phyloP scores from a whole-genome alignment of 2,797 vertebrate species.

The Paguma larvata region DNA sequence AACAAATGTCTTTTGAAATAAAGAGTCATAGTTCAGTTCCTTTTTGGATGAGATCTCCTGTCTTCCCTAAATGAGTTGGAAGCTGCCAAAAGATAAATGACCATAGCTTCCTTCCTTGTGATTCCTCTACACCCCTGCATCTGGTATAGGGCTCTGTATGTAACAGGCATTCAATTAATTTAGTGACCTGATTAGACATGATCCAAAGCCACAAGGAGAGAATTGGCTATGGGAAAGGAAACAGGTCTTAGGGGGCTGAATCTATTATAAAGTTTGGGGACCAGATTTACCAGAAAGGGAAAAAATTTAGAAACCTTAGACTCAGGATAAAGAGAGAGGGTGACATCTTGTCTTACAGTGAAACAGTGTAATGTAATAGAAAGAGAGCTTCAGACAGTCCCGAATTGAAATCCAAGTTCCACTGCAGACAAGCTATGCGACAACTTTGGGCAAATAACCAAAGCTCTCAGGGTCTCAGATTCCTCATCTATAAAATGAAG shows the following conservation, averaged over 20 bases:
- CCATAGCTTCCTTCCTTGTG: background rate
- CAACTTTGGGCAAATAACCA: background rate
- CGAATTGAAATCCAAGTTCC: slow-evolving; percentile 28
- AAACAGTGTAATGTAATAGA: background rate
- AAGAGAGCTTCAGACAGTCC: background rate
- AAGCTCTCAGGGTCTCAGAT: background rate
- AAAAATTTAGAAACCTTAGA: background rate
- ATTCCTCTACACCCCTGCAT: background rate
- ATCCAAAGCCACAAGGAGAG: background rate
- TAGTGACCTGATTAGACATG: background rate
- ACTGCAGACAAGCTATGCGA: background rate
- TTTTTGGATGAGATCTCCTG: background rate
- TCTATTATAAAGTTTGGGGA: slow-evolving; percentile 24
- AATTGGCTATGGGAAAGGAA: background rate
- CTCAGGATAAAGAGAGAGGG: background rate
- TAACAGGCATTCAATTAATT: background rate
- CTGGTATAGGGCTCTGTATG: background rate
- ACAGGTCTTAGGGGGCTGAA: background rate
- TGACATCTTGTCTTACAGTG: background rate
- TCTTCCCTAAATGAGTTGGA: slow-evolving; percentile 38
- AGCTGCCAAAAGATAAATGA: background rate
- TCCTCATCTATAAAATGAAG: background rate
- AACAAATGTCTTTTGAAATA: background rate
- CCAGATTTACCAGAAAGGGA: background rate
- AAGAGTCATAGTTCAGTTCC: background rate